Base-by-base conservation (phyloP, 1,140 invertebrate genomes). In the Drosophila bocki region DNA sequence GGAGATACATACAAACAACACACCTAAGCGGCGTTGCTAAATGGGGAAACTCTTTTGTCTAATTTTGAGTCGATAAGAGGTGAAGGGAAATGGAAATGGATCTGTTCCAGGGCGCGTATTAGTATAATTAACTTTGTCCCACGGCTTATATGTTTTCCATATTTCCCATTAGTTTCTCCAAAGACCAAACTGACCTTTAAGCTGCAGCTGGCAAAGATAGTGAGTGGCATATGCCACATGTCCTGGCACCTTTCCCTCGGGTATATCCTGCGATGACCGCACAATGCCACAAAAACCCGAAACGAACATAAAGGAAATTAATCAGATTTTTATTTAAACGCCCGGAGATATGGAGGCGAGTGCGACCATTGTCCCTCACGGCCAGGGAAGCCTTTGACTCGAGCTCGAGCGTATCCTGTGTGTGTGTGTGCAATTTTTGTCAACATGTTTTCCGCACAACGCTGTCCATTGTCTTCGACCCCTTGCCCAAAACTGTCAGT, bases 281-380 rank as follows among this genome's bases (percentile, higher is more conserved):
- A 87, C 83, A 86, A 83, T 87, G 72, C 71, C 80, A 84, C 42
- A 78, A 45, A 83, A 83, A 78, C 74, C 84, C 80, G 64, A 64
- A 82, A 54, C 75, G 79, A 75, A 54, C 74, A 88, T 88, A 90
- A 88, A 88, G 80, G 80, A 88, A 88, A 88, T 88, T 88, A 88
- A 88, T 88, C 84, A 88, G 84, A 88, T 88, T 88, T 87, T 90
- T 88, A 90, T 88, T 88, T 90, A 88, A 88, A 88, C 84, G 85
- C 84, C 45, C 68, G 56, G n/a, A 26, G 35, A 53, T 17, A 59
- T 37, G 37, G 19, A n/a, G 44, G 39, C 11, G 42, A 22, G 42
- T 70, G 35, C 77, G 84, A 80, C 77, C 84, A 84, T 87, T 87
- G 85, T 87, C 85, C 80, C 68, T 83, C 56, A 69, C 54, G 3